These are phyloP conservation scores for Macrotus californicus DNA, from an alignment of 2,113 vertebrate species.

Conservation along the genomic window DNA sequence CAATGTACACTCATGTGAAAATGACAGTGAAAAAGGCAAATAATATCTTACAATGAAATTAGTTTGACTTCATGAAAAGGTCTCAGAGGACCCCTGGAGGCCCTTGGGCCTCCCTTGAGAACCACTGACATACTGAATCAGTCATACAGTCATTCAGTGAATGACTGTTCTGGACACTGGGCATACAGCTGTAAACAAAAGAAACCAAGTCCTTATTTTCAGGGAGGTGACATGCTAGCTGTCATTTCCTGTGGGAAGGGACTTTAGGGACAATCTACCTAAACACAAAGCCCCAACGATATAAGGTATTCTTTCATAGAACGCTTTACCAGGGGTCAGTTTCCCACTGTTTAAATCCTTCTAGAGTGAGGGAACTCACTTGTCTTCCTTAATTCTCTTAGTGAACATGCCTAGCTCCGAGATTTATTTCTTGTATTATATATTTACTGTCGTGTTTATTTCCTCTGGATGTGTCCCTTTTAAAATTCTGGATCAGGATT, in stretches of 20 bases:
- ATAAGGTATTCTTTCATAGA: not conserved
- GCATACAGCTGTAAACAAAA: not conserved
- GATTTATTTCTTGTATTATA: not conserved
- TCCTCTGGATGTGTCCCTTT: not conserved
- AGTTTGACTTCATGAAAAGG: not conserved
- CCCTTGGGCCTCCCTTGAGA: not conserved
- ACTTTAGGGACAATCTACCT: not conserved
- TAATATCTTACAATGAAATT: not conserved
- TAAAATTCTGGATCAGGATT: not conserved
- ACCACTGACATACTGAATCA: not conserved
- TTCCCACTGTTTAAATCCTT: not conserved
- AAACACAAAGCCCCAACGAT: not conserved
- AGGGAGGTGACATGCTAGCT: not conserved
- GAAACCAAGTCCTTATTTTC: not conserved
- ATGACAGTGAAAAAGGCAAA: not conserved
- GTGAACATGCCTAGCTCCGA: not conserved
- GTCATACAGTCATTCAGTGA: not conserved
- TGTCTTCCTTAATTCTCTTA: not conserved
- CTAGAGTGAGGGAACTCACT: not conserved
- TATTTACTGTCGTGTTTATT: not conserved
- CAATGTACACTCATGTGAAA: not conserved
- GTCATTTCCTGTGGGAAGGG: not conserved
- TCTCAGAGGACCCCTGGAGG: not conserved
- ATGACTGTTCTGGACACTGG: not conserved
- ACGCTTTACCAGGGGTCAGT: not conserved